Base-by-base conservation (phyloP, 2,113 vertebrate species). In the Pterocles gutturalis region DNA sequence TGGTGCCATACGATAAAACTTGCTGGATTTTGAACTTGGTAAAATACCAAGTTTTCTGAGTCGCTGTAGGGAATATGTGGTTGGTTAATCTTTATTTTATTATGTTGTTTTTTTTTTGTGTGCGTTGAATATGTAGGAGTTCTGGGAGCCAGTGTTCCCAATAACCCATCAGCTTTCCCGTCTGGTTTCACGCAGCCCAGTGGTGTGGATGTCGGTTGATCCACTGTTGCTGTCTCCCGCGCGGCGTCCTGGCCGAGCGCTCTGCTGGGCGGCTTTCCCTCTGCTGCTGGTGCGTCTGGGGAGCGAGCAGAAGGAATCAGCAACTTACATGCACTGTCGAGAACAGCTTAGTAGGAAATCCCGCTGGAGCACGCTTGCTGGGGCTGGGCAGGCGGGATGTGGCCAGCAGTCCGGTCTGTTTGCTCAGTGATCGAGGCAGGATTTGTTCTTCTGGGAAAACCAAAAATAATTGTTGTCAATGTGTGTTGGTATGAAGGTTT, bases 241-340 rank as follows among this genome's bases (percentile, higher is more conserved):
- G 3, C 33, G 46, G 19, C 5, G 26, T 81, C 41, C 34, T 46
- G 81, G 64, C 45, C 1, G 11, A 72, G 41, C 0, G 1, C 57
- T 46, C 36, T 49, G 67, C 58, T 51, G 65, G 78, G 82, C 45
- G 85, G 15, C 34, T 51, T 17, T n/a, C 14, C 13, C n/a, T 21
- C 20, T n/a, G 5, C 43, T 45, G 10, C 46, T 71, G 61, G 2
- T 21, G 1, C 43, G 17, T 17, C 28, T 7, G 46, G 73, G 80
- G n/a, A 49, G 8, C 22, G 21, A 24, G 55, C n/a, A 34, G 31
- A 46, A 64, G 48, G 72, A 29, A 29, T 43, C 55, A 46, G 46
- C 2, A 36, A 2, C 51, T 65, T 6, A 0, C 60, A 5, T 16
- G 18, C 19, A 2, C 51, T 17, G 0, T 19, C 46, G 25, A 16